Evolutionary conservation across 2,113 vertebrate species (phyloP), one percentile per base, ranked within the genome.

Genomic region (Vulpes lagopus): DNA sequence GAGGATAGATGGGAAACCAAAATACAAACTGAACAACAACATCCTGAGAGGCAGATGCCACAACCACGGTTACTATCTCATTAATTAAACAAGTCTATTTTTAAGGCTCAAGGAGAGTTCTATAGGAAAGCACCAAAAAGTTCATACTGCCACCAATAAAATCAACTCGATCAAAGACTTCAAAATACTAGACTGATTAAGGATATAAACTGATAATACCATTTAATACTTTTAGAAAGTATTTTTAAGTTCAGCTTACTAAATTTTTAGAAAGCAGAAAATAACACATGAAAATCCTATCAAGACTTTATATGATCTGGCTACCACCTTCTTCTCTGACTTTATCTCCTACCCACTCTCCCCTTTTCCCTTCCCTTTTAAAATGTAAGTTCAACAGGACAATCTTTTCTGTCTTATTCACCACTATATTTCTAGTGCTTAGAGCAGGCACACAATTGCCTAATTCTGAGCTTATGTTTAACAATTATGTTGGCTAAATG

Each of bases 241-340:
- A 60, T 64, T 53, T 76, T 73, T 49, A 89, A 74, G 16, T 38
- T 19, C 5, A 3, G 15, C 60, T 90, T 57, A 35, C 5, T 53
- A 3, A 67, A 35, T 69, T 60, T 96, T 95, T 51, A 91, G 78
- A 96, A 93, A 83, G 35, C 51, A 90, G 22, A 57, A 96, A 97
- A 73, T 20, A 65, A 65, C 6, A 78, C 35, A 43, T 65, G 23
- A 23, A n/a, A 82, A 53, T 69, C 17, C 22, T 16, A 3, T 35
- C 0, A 64, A 81, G 62, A 38, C 67, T 82, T 89, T 19, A n/a
- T 74, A 20, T 12, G 22, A 57, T 19, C 65, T 59, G 17, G 22
- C 19, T n/a, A 38, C 32, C 17, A 15, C 17, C 11, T 53, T 64
- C 43, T 90, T 83, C 84, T 84, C 81, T 76, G 67, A 53, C 8